Base-by-base conservation (phyloP, 2,888 invertebrate species). In the Blastobasis adustella region DNA sequence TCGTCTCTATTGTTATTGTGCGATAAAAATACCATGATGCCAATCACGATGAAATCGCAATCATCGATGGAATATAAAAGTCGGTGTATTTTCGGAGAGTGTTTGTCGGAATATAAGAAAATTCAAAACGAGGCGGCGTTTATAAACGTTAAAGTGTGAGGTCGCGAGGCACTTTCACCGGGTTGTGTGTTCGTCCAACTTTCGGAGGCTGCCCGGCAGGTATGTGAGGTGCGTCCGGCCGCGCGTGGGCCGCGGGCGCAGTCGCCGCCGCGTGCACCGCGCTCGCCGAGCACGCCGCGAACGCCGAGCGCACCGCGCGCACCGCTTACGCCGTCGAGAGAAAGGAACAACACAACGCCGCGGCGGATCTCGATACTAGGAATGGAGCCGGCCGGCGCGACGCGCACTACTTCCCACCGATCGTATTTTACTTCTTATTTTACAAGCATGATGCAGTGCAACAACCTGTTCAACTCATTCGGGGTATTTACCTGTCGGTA, bases 141-240 rank as follows among this genome's bases (percentile, higher is more conserved):
- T 63, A 67, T 65, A 67, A 63, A 59, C 57, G 54, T 56, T 54
- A 52, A 57, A 58, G 58, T 63, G 63, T 63, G 72, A 72, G 67
- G 71, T 72, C 76, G 72, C 69, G 63, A 67, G 74, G 73, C 80
- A 84, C 86, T 86, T 86, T 86, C 86, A 81, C 86, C 83, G 68
- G 69, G 76, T n/a, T 10, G 9, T 42, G 42, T 42, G 78, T 75
- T 75, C 82, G 76, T 69, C 62, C 74, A 72, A 76, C 76, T 79
- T 76, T 80, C 77, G 76, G 76, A 56, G 59, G 66, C 70, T 68
- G 68, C 65, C 65, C 65, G 57, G 57, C 69, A 69, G 69, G 74
- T 73, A 66, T 66, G 69, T 65, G 68, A 67, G 69, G 60, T 68
- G 66, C 63, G 67, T 68, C 67, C 63, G 58, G 55, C 42, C 58